Conservation (phyloP, 2,888 invertebrate species). For the Balanococcus diminutus region DNA sequence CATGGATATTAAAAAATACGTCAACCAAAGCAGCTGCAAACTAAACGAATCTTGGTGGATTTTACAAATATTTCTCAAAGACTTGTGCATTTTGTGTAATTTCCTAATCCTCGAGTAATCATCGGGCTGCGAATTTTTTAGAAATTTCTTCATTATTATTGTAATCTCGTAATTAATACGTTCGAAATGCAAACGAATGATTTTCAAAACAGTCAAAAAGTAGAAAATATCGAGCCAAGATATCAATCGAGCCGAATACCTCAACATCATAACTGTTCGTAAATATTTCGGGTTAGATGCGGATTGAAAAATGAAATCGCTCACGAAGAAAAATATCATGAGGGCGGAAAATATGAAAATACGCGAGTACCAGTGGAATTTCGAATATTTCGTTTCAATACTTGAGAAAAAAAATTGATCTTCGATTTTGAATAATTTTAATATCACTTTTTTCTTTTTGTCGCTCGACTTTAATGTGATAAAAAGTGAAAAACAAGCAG, state of each 20-base stretch:
- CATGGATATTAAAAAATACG: background rate
- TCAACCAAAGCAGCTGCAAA: conserved; percentile 6
- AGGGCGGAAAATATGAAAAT: background rate
- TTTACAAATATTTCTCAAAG: conserved; percentile 32
- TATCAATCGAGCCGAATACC: conserved; percentile 38
- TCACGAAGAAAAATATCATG: background rate
- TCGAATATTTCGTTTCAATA: background rate
- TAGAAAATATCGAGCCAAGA: conserved; percentile 32
- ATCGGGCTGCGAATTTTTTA: background rate
- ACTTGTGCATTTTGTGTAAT: background rate
- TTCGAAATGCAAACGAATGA: conserved; percentile 25
- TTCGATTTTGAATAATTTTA: conserved; percentile 7
- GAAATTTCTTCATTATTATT: background rate
- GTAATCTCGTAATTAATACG: background rate
- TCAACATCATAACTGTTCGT: background rate
- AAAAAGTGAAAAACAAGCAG: background rate
- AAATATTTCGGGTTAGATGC: background rate
- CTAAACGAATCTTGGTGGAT: background rate
- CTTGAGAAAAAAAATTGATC: background rate
- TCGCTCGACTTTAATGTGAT: background rate
- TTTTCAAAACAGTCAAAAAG: conserved; percentile 26
- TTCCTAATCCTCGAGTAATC: background rate
- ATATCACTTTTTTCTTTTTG: background rate
- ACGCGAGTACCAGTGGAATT: conserved; percentile 8
- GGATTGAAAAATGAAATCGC: background rate